phyloP scores from a whole-genome alignment of 2,888 invertebrate genomes.

The Orchesellides sinensis region DNA sequence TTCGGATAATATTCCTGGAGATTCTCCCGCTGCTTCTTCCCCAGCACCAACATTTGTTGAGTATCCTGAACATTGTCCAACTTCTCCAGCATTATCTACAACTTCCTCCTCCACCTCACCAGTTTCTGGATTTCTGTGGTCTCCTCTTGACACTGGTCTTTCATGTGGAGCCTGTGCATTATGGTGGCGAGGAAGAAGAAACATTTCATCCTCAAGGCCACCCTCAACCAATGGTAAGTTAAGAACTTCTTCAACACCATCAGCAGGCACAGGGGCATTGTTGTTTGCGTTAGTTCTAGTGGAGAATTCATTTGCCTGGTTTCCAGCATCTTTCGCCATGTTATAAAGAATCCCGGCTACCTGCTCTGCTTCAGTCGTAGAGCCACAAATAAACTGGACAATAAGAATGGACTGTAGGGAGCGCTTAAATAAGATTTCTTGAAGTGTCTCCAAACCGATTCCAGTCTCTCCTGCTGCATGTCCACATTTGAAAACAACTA shows the following conservation, averaged over 20 bases:
- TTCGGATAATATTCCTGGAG: background rate
- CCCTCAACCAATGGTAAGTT: conserved; percentile 14
- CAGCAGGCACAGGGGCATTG: background rate
- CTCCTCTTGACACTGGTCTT: conserved; percentile 35
- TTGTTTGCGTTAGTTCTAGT: background rate
- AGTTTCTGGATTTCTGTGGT: conserved; percentile 18
- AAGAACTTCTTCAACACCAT: conserved; percentile 11
- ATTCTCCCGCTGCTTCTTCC: conserved; percentile 4
- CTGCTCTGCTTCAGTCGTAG: conserved; percentile 41
- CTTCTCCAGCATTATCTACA: background rate
- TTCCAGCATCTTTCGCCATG: conserved; percentile 29
- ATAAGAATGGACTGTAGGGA: conserved; percentile 51
- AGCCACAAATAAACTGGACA: conserved; percentile 55
- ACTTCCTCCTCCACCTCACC: background rate
- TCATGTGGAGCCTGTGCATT: background rate
- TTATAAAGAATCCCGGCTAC: conserved; percentile 44
- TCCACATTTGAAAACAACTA: conserved; percentile 62
- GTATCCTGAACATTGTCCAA: no score
- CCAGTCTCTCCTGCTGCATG: conserved; percentile 62
- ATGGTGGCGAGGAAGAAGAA: background rate
- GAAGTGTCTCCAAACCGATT: conserved; percentile 37
- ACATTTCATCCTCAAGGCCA: conserved; percentile 7
- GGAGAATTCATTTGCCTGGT: no score
- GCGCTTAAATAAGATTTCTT: conserved; percentile 44
- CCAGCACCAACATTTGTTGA: no score